Evolutionary conservation across 1,140 invertebrate genomes (phyloP).

Genomic region (Drosophila pseudoobscura): DNA sequence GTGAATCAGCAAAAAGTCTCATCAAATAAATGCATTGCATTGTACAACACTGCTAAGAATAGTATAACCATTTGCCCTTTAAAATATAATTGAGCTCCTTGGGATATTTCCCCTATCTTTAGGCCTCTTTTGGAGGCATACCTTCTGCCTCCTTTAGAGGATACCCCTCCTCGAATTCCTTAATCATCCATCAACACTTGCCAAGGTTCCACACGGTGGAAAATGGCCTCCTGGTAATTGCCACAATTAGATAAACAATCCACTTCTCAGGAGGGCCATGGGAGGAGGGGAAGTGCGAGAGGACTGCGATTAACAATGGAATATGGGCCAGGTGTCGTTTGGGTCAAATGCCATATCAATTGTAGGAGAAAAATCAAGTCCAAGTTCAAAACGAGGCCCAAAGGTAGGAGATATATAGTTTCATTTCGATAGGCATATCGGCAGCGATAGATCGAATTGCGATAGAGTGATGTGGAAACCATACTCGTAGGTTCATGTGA

Average conservation of each 20-base stretch:
- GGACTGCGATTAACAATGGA: conserved; percentile 45
- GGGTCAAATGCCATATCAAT: conserved; percentile 36
- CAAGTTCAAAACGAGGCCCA: background rate
- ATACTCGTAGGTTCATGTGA: too few species aligned
- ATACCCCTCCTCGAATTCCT: background rate
- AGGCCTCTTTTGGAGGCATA: background rate
- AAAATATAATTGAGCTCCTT: too few species aligned
- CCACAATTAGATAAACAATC: conserved; percentile 31
- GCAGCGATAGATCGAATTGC: too few species aligned
- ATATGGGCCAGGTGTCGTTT: conserved; percentile 54
- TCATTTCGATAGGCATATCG: too few species aligned
- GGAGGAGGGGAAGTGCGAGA: conserved; percentile 2
- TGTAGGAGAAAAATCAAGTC: conserved; percentile 8
- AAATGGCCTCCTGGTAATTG: conserved; percentile 23
- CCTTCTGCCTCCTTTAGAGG: background rate
- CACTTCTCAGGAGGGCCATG: background rate
- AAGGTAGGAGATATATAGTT: background rate
- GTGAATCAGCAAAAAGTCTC: too few species aligned
- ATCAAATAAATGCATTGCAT: too few species aligned
- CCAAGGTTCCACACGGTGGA: conserved; percentile 7
- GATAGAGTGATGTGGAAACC: too few species aligned
- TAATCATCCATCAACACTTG: conserved; percentile 22
- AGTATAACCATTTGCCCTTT: too few species aligned
- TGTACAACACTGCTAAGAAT: too few species aligned
- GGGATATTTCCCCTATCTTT: background rate